Percentiles rank a stretch among this genome's conserved stretches.
phyloP scores from a whole-genome alignment of 1,140 invertebrate species.

The Pseudomyrmex cubaensis region DNA sequence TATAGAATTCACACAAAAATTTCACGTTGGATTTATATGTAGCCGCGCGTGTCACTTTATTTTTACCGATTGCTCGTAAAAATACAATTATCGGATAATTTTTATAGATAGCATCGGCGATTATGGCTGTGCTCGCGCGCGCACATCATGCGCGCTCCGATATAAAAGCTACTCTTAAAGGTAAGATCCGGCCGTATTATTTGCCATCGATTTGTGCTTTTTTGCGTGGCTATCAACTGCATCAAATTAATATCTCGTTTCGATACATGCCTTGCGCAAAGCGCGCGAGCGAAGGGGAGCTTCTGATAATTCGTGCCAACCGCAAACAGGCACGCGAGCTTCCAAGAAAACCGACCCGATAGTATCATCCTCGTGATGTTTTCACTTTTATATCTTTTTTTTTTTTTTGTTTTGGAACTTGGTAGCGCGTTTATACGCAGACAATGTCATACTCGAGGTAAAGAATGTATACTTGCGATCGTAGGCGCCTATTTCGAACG shows the following conservation, averaged over 20 bases:
- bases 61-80: conserved; percentile 21
- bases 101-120: conserved; percentile 21
- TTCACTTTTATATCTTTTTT: conserved; percentile 42
- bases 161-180: conserved; percentile 32
- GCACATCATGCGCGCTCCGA: conserved; percentile 31
- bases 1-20: conserved; percentile 2
- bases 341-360: conserved; percentile 48
- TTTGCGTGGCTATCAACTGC: conserved; percentile 47
- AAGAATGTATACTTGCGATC: not conserved
- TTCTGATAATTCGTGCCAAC: conserved; percentile 47
- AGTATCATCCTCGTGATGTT: conserved; percentile 53
- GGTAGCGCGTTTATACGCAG: conserved; percentile 30
- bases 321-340: conserved; percentile 56
- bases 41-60: conserved; percentile 18
- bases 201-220: conserved; percentile 32
- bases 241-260: conserved; percentile 57
- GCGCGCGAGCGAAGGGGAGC: conserved; percentile 8
- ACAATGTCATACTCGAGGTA: conserved; percentile 20
- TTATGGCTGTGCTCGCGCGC: conserved; percentile 28
- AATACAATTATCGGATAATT: conserved; percentile 10
- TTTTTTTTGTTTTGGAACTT: conserved; percentile 21
- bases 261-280: conserved; percentile 44
- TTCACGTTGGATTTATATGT: conserved; percentile 28
- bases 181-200: conserved; percentile 22
- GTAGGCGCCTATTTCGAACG: not conserved